phyloP scores from a whole-genome alignment of 92 coral and sea anemone species.

The Palythoa grandiflora region DNA sequence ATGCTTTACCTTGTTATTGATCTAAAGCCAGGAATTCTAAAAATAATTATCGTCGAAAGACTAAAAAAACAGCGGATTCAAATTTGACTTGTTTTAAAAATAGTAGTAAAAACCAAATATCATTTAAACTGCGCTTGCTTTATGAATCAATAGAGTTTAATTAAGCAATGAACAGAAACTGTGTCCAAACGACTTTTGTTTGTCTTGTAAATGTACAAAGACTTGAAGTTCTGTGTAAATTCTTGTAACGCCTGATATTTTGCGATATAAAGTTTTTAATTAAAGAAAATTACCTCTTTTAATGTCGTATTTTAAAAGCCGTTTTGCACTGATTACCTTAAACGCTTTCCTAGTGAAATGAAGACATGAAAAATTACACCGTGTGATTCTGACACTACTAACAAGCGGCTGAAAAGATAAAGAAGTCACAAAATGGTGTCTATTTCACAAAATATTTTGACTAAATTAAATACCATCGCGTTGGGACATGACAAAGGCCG shows the following conservation, averaged over 20 bases:
- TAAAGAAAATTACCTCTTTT: background rate
- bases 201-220: too few species aligned
- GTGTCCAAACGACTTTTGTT: too few species aligned
- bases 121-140: too few species aligned
- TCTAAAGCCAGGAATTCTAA: too few species aligned
- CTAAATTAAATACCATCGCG: conserved; percentile 43
- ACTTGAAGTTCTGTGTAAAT: too few species aligned
- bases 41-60: too few species aligned
- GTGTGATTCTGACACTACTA: conserved; percentile 28
- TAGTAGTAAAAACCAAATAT: too few species aligned
- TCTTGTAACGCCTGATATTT: background rate
- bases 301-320: background rate
- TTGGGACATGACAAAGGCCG: conserved; percentile 41
- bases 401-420: conserved; percentile 24
- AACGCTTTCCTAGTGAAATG: conserved; percentile 25
- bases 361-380: conserved; percentile 31
- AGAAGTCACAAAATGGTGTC: background rate
- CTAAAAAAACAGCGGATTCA: too few species aligned
- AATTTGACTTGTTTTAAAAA: too few species aligned
- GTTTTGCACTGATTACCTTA: background rate
- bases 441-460: conserved; percentile 46
- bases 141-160: too few species aligned
- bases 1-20: too few species aligned
- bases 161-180: too few species aligned
- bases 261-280: background rate